Evolutionary conservation across 2,113 vertebrate genomes (phyloP).

Genomic region (Saiga tatarica): DNA sequence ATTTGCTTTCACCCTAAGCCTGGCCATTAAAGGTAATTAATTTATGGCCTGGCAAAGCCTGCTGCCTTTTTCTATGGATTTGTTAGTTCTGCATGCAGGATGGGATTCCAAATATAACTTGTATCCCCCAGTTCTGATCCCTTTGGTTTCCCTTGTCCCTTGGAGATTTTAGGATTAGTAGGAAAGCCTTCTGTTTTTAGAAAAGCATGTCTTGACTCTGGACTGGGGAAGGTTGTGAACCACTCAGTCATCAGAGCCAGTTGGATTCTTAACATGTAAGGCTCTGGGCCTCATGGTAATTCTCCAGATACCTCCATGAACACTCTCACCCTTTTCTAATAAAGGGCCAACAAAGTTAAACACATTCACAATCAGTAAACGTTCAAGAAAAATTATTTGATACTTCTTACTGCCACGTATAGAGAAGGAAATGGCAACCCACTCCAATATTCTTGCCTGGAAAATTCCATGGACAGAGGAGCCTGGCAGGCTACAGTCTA

Average conservation of each 20-base stretch:
- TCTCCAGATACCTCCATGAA: neutral
- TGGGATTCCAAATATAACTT: conserved; percentile 10
- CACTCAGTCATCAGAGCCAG: neutral
- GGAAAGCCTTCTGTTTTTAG: conserved; percentile 6
- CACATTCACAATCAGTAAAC: neutral
- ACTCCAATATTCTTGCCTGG: neutral
- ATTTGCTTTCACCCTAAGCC: conserved; percentile 45
- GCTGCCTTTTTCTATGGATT: neutral
- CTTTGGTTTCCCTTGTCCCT: neutral
- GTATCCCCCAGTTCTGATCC: neutral
- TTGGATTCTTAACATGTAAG: neutral
- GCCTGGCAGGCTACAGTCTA: neutral
- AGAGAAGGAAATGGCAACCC: neutral
- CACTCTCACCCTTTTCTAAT: neutral
- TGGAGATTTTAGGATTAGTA: neutral
- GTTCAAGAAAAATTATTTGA: neutral
- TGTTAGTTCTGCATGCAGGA: conserved; percentile 16
- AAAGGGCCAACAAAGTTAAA: neutral
- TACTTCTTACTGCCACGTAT: neutral
- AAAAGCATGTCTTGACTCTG: neutral
- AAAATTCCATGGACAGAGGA: neutral
- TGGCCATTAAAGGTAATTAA: conserved; percentile 53
- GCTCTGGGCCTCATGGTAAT: neutral
- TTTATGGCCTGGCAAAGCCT: conserved; percentile 40
- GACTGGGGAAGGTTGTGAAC: neutral